Evolutionary conservation across 2,888 invertebrate genomes (phyloP), one percentile per base, ranked within the genome.

Genomic region (Cerastis leucographa): DNA sequence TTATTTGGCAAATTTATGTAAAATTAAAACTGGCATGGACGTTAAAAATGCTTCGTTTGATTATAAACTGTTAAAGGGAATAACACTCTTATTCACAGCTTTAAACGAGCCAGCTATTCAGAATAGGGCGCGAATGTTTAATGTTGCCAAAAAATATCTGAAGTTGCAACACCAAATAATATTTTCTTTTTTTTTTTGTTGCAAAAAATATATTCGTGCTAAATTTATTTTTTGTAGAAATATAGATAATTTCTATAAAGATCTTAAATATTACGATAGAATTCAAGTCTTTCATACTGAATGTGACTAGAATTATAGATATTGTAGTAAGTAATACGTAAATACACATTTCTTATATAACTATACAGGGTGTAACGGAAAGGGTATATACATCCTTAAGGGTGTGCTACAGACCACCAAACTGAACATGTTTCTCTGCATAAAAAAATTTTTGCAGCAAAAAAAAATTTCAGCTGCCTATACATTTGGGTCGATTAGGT

Each of bases 221-320:
- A 44, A 74, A 2, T 46, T 51, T 51, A 67, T 46, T 44, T 81
- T 64, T 76, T 49, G 9, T 54, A 68, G 70, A 85, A 81, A 76
- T 81, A 75, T 76, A n/a, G 17, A 62, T 29, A 66, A 29, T 73
- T 85, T 54, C 19, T 64, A 25, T 54, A 67, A n/a, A 81, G 49
- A 71, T 82, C 67, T 71, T 83, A 82, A 70, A 72, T 66, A 42
- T 86, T 78, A 83, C 46, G 49, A 79, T 81, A 72, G n/a, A 49
- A 69, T 71, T 71, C 25, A 78, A 85, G 71, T 80, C 77, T 87
- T 80, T 80, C 46, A 84, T 85, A 84, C 70, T 83, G 86, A 83
- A 80, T 76, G 80, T 89, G 88, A 88, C 90, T 88, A 89, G 89
- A 85, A 74, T 35, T 78, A 71, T 56, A 84, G 56, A 64, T 80